Conservation (phyloP, 2,888 invertebrate genomes). For the Lysandra bellargus region DNA sequence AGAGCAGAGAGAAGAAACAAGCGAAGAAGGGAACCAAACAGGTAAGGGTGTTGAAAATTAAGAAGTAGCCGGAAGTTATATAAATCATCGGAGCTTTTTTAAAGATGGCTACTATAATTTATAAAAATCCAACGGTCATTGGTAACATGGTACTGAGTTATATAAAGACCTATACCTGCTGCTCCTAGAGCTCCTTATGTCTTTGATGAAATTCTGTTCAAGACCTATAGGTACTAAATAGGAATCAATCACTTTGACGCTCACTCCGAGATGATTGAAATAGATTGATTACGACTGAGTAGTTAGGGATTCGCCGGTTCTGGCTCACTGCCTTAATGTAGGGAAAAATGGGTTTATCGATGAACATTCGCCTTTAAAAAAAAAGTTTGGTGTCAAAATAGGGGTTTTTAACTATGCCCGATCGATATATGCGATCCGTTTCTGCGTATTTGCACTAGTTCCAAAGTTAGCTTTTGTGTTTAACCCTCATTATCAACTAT, state of each 20-base stretch:
- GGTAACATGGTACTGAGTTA: neutral
- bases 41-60: conserved; percentile 45
- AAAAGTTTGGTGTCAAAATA: too few species aligned
- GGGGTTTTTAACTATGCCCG: too few species aligned
- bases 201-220: neutral
- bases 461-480: too few species aligned
- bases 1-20: conserved; percentile 87
- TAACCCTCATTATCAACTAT: too few species aligned
- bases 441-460: too few species aligned
- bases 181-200: neutral
- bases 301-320: too few species aligned
- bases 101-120: too few species aligned
- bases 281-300: neutral
- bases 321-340: too few species aligned
- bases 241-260: neutral
- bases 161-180: neutral
- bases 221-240: neutral
- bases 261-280: neutral
- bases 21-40: conserved; percentile 67
- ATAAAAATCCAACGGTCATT: too few species aligned
- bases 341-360: too few species aligned
- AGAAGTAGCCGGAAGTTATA: neutral
- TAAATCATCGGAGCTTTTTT: neutral
- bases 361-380: too few species aligned
- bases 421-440: too few species aligned